These are phyloP conservation scores for Trematomus bernacchii DNA, from an alignment of 2,797 vertebrate species.

Conservation along the genomic window DNA sequence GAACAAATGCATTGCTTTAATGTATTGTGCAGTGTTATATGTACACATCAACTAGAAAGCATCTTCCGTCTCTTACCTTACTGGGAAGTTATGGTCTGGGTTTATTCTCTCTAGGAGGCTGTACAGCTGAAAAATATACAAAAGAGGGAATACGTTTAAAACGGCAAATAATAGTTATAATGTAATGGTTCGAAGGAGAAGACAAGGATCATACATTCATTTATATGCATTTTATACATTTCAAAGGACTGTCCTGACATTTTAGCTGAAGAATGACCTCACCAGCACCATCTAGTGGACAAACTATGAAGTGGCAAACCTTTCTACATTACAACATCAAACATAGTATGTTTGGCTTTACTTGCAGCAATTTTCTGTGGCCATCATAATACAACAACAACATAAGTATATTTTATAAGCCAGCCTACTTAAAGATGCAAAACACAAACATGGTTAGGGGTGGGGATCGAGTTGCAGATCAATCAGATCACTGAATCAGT, in stretches of 20 bases:
- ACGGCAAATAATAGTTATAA: not conserved
- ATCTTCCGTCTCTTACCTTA: constrained; percentile 86
- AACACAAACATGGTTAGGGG: too few relatives aligned
- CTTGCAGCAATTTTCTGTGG: not conserved
- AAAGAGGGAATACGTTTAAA: constrained; percentile 9
- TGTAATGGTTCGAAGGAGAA: not conserved
- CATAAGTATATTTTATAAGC: not conserved
- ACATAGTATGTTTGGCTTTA: not conserved
- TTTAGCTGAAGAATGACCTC: not conserved
- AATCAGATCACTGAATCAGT: too few relatives aligned
- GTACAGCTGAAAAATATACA: constrained; percentile 87
- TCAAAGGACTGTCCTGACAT: not conserved
- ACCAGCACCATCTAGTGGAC: constrained; percentile 51
- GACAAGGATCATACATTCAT: not conserved
- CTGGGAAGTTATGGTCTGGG: constrained; percentile 98
- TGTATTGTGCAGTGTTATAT: not conserved
- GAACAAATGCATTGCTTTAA: not conserved
- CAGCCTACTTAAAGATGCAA: not conserved
- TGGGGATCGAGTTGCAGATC: too few relatives aligned
- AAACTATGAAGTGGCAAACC: constrained; percentile 10
- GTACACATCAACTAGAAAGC: not conserved
- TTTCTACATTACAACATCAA: fast-evolving
- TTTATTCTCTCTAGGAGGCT: constrained; percentile 97
- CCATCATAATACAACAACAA: not conserved
- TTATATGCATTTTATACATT: not conserved